Base-by-base conservation (phyloP, 2,113 vertebrate species). In the Odontesthes bonariensis region DNA sequence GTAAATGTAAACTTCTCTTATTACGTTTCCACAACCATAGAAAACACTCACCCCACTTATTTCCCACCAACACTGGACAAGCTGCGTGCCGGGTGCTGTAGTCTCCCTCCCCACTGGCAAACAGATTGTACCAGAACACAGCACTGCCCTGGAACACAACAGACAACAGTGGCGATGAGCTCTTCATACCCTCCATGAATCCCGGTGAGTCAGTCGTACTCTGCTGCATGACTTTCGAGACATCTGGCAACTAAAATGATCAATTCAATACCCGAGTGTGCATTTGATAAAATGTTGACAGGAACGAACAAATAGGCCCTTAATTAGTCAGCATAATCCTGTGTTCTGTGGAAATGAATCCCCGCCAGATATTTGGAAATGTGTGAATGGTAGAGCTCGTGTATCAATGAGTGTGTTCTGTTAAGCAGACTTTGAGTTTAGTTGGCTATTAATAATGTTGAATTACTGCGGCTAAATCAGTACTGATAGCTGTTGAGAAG, bases 101-200 rank as follows among this genome's bases (percentile, higher is more conserved):
- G 84, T 92, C 91, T 74, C 91, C 91, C 58, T 92, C 91, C 35
- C 91, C 91, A 0, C 82, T 91, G 60, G 89, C 31, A 80, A 92
- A 92, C 64, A 92, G 60, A 66, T 92, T 92, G 64, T 91, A 92
- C 91, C 91, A 92, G 87, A 92, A 92, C 67, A 92, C 91, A 22
- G 91, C 91, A 22, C 56, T 20, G 17, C 84, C 85, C 91, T 92
- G 75, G 4, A 83, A 56, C 11, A 75, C 17, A 80, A 0, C 11
- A 60, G 14, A 44, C 12, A 40, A 76, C 22, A 83, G 47, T 8
- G 27, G 27, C 27, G 27, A 27, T 27, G 27, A 19, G 17, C 2
- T 46, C 8, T 56, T 38, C 35, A 38, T 10, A 38, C 35, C 2
- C 19, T 56, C 11, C 13, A 63, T 49, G 14, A 32, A 33, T 44